These are phyloP conservation scores for Beroe forskalii DNA, from an alignment of 37 sponge, comb jelly and placozoan species.

Conservation along the genomic window DNA sequence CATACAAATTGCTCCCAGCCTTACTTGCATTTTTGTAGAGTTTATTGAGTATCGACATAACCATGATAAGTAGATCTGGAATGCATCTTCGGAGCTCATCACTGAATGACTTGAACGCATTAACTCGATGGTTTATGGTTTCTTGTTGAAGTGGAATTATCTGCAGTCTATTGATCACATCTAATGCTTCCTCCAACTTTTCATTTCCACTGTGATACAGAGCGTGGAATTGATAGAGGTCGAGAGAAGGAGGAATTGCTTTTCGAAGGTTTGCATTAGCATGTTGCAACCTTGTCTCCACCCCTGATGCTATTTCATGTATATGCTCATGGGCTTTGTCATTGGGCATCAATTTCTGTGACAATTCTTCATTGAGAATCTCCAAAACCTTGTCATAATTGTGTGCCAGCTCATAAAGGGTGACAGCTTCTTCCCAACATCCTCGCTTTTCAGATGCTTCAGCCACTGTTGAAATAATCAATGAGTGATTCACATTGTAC, in stretches of 20 bases:
- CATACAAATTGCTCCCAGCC: background rate
- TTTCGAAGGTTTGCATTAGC: slow-evolving; percentile 18
- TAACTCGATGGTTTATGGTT: slow-evolving; percentile 23
- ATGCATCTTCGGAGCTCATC: slow-evolving; percentile 53
- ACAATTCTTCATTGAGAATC: slow-evolving; percentile 70
- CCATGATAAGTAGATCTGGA: slow-evolving; percentile 60
- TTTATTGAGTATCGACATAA: slow-evolving; percentile 58
- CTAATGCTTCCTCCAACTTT: slow-evolving; percentile 76
- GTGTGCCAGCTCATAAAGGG: slow-evolving; percentile 90
- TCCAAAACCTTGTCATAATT: slow-evolving; percentile 78
- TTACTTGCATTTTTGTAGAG: slow-evolving; percentile 41
- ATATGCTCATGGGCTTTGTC: slow-evolving; percentile 63
- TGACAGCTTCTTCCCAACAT: slow-evolving; percentile 83
- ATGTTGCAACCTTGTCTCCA: background rate
- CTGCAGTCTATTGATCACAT: slow-evolving; percentile 69
- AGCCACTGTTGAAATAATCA: slow-evolving; percentile 80
- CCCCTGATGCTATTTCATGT: slow-evolving; percentile 3
- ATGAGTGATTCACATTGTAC: slow-evolving; percentile 76
- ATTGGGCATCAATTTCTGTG: slow-evolving; percentile 21
- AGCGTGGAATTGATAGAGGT: slow-evolving; percentile 94
- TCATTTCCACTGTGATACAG: slow-evolving; percentile 74
- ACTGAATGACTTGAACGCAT: slow-evolving; percentile 49
- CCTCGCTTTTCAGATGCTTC: slow-evolving; percentile 80
- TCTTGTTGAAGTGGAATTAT: slow-evolving; percentile 40
- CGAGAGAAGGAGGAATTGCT: slow-evolving; percentile 84